Conservation (phyloP, 1,140 invertebrate species). For the Drosophila melanogaster region DNA sequence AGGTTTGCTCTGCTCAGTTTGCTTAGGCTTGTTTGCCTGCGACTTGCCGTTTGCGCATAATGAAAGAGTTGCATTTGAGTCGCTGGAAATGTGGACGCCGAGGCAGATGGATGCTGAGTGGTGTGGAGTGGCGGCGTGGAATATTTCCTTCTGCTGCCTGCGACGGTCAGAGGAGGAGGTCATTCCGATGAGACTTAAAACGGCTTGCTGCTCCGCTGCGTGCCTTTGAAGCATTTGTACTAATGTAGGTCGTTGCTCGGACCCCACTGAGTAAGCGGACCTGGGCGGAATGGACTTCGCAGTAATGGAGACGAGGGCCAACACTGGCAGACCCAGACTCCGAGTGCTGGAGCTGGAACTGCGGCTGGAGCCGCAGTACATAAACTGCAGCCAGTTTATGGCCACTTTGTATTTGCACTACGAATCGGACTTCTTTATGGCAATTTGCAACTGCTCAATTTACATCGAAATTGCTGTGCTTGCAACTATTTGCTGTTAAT, state of each 20-base stretch:
- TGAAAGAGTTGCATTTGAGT: slow-evolving; percentile 76
- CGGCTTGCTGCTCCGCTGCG: slow-evolving; percentile 54
- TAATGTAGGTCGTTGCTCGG: slow-evolving; percentile 75
- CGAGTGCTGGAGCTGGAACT: slow-evolving; percentile 21
- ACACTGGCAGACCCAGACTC: slow-evolving; percentile 30
- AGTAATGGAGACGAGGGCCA: slow-evolving; percentile 48
- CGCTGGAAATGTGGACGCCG: slow-evolving; percentile 40
- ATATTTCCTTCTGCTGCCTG: slow-evolving; percentile 13
- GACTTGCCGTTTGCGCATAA: slow-evolving; percentile 71
- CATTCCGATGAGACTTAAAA: slow-evolving; percentile 64
- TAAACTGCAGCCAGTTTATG: slow-evolving; percentile 75
- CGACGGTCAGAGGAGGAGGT: slow-evolving; percentile 61
- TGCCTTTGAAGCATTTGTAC: slow-evolving; percentile 61
- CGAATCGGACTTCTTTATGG: slow-evolving; percentile 71
- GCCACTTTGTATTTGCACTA: slow-evolving; percentile 72
- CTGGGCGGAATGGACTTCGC: slow-evolving; percentile 18
- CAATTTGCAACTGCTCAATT: slow-evolving; percentile 68
- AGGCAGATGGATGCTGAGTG: slow-evolving; percentile 30
- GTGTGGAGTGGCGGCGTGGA: slow-evolving; percentile 12
- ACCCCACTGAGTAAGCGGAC: slow-evolving; percentile 18
- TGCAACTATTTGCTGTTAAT: slow-evolving; percentile 61
- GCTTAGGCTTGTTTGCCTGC: slow-evolving; percentile 69
- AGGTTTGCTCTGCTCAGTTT: slow-evolving; percentile 75
- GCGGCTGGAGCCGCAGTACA: slow-evolving; percentile 49
- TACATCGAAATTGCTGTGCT: slow-evolving; percentile 63